These are phyloP conservation scores for Ricordea florida DNA, from an alignment of 92 coral and sea anemone species.

Conservation along the genomic window DNA sequence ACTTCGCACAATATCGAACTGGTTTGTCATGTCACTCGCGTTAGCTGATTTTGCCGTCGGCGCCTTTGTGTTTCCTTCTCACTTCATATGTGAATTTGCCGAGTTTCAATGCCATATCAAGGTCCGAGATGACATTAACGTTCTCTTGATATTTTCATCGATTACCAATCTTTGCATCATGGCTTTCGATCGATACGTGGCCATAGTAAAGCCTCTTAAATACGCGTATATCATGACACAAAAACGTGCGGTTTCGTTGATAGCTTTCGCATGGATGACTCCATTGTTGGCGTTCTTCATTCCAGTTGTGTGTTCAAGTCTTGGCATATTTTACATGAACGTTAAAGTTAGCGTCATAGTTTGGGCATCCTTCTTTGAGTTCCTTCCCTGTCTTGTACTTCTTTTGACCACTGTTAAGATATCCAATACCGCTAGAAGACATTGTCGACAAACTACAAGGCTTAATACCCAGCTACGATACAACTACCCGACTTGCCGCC, in stretches of 20 bases:
- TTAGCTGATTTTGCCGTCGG: constrained; percentile 76
- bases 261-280: constrained; percentile 8
- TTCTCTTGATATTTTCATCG: constrained; percentile 54
- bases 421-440: constrained; percentile 49
- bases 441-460: constrained; percentile 44
- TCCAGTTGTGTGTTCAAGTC: constrained; percentile 22
- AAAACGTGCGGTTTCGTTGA: constrained; percentile 4
- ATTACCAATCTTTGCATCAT: constrained; percentile 63
- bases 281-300: neutral
- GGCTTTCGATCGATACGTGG: constrained; percentile 76
- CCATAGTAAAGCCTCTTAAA: constrained; percentile 63
- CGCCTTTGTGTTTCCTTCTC: constrained; percentile 60
- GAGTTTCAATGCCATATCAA: neutral
- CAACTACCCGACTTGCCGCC: constrained; percentile 11
- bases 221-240: constrained; percentile 39
- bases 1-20: constrained; percentile 63
- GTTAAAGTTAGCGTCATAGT: neutral
- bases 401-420: constrained; percentile 4
- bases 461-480: constrained; percentile 49
- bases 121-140: constrained; percentile 29
- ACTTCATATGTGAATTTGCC: constrained; percentile 36
- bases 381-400: neutral
- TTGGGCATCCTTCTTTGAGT: constrained; percentile 3
- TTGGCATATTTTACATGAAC: neutral
- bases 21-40: constrained; percentile 65